Evolutionary conservation across 2,113 vertebrate species (phyloP).

Genomic region (Eidolon helvum): DNA sequence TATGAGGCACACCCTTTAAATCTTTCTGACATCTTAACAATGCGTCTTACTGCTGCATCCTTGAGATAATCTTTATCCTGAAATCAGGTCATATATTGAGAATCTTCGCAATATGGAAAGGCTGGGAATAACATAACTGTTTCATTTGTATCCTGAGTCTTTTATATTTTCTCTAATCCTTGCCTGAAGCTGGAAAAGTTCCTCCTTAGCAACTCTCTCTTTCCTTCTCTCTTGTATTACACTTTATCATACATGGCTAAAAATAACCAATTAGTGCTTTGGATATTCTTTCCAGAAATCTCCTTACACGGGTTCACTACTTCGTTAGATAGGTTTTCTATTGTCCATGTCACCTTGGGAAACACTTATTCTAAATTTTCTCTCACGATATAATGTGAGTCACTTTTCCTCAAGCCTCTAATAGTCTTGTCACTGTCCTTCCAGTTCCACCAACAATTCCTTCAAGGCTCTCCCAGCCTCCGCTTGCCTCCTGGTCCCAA

Average conservation of each 20-base stretch:
- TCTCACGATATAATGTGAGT: not conserved
- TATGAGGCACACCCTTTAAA: not conserved
- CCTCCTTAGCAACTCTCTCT: not conserved
- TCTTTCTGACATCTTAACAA: not conserved
- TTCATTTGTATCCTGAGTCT: not conserved
- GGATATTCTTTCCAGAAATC: not conserved
- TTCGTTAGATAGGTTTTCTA: not conserved
- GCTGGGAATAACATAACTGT: not conserved
- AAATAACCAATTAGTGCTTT: not conserved
- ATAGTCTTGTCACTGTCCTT: not conserved
- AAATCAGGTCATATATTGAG: not conserved
- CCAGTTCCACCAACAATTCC: not conserved
- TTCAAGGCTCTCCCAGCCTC: not conserved
- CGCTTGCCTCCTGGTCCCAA: not conserved
- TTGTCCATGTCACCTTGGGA: not conserved
- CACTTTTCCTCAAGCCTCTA: not conserved
- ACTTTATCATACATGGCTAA: not conserved
- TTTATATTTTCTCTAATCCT: slow-evolving; percentile 13
- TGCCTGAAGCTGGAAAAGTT: not conserved
- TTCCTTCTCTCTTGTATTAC: not conserved
- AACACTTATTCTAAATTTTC: not conserved
- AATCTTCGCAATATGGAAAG: not conserved
- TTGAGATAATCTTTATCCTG: not conserved
- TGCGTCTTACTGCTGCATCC: not conserved
- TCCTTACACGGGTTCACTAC: not conserved